Conservation (phyloP, 2,888 invertebrate species). For the Tortricodes alternella region DNA sequence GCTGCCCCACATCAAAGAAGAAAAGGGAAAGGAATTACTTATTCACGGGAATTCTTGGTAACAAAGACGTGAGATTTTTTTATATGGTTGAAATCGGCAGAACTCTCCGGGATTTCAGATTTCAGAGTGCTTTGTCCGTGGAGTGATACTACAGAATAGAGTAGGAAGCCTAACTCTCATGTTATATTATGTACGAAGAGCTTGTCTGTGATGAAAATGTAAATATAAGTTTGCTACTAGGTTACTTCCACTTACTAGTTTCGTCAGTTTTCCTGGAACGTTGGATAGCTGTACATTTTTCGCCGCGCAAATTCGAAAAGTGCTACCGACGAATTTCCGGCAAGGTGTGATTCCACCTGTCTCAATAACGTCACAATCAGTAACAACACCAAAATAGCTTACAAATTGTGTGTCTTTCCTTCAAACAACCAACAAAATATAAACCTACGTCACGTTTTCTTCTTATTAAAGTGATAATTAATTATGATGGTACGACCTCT, state of each 20-base stretch:
- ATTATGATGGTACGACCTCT: constrained; percentile 17
- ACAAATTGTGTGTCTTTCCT: not conserved
- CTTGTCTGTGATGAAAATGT: too few species aligned
- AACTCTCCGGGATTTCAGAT: not conserved
- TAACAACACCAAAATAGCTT: not conserved
- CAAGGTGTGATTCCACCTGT: constrained; percentile 15
- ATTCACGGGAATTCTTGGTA: constrained; percentile 13
- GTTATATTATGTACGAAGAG: too few species aligned
- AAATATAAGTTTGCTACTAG: too few species aligned
- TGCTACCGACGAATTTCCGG: not conserved
- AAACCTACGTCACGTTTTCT: constrained; percentile 18
- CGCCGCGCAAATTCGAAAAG: not conserved
- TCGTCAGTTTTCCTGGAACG: not conserved
- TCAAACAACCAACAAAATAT: constrained; percentile 3
- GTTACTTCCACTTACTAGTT: too few species aligned
- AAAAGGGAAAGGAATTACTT: constrained; percentile 16
- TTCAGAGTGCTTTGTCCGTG: not conserved
- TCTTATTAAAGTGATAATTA: constrained; percentile 22
- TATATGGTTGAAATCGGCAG: not conserved
- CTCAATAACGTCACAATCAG: not conserved
- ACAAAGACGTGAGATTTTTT: not conserved
- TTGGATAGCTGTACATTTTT: not conserved
- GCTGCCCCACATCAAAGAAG: not conserved
- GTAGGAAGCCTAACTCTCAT: too few species aligned
- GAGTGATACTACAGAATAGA: too few species aligned